These are phyloP conservation scores for Geotrupes spiniger DNA, from an alignment of 2,888 invertebrate species.

Conservation along the genomic window DNA sequence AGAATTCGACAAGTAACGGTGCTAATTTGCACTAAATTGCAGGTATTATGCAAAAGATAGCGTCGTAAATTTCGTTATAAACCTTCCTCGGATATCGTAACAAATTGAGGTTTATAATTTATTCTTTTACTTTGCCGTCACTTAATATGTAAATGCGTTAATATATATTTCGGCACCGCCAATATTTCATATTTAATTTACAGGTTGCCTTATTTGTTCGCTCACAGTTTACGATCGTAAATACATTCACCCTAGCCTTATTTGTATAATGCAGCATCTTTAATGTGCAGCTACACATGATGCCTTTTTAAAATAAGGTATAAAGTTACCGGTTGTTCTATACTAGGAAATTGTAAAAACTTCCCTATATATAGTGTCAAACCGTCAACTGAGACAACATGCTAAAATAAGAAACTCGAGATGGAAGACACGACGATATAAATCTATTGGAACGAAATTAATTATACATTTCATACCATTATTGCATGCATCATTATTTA, in stretches of 20 bases:
- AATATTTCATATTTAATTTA: neutral
- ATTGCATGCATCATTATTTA: no score
- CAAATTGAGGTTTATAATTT: no score
- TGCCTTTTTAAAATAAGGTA: neutral
- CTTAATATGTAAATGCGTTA: neutral
- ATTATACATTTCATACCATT: no score
- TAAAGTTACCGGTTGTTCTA: neutral
- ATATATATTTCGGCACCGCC: neutral
- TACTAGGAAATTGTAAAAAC: no score
- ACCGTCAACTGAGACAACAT: no score
- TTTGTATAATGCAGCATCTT: neutral
- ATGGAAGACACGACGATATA: no score
- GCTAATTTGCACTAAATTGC: conserved; percentile 2
- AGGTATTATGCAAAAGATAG: neutral
- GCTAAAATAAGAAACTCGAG: no score
- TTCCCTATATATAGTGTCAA: no score
- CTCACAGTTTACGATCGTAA: neutral
- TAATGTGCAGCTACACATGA: neutral
- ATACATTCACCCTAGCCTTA: neutral
- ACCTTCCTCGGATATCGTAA: neutral
- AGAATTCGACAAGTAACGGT: conserved; percentile 1
- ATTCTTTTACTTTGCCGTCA: neutral
- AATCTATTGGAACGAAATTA: no score
- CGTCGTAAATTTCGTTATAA: neutral
- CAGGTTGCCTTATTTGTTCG: neutral